Base-by-base conservation (phyloP, 2,888 invertebrate species). In the Mythimna loreyi region DNA sequence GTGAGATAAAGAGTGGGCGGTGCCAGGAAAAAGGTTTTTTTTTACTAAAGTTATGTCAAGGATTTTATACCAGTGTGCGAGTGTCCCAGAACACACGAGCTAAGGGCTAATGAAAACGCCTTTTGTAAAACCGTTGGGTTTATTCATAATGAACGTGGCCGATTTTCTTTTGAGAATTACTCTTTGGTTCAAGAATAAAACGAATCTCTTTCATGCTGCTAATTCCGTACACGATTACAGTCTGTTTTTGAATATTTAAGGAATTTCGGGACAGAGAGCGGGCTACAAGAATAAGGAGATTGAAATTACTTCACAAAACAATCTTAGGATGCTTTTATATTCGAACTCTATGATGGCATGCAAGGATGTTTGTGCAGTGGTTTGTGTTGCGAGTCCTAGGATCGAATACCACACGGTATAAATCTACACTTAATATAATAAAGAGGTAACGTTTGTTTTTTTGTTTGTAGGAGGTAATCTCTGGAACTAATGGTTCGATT, bases 111-210 rank as follows among this genome's bases (percentile, higher is more conserved):
- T 75, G 60, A 75, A 63, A 64, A 67, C 56, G 36, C 61, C 53
- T 33, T 5, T 25, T 25, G 19, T 36, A 62, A 11, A 53, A 36
- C 58, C 49, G 47, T 13, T 47, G n/a, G 33, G 47, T 52, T n/a
- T n/a, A n/a, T n/a, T n/a, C n/a, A n/a, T 58, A 66, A 75, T 56
- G 25, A 60, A 70, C 60, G 28, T 66, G 9, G 47, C 11, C 9
- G 45, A 45, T 61, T 59, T 59, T 67, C 50, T 66, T 66, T 71
- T 52, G 25, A 59, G 36, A 65, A n/a, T 59, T 55, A 71, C 56
- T 57, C 62, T 72, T 59, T 52, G 59, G 52, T 67, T 33, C 52
- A 60, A 60, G 50, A 76, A 67, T 74, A 67, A 76, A 76, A 70
- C 64, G 50, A 63, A 72, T 60, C 50, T 56, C 58, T 75, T 66